Conservation (phyloP, 2,888 invertebrate genomes). For the Eupithecia subfuscata region DNA sequence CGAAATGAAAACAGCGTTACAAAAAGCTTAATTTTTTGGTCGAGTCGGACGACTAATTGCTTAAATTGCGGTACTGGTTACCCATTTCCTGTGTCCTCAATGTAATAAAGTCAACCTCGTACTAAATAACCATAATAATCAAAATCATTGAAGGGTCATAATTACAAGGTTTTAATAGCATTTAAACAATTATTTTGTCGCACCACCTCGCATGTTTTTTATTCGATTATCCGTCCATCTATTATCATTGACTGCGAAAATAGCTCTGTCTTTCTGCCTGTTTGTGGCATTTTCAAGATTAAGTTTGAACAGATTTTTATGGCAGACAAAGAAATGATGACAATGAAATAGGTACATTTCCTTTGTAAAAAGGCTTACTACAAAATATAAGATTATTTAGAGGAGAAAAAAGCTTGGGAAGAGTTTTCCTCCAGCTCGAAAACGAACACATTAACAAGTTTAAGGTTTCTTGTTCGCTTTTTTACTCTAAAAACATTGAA, state of each 20-base stretch:
- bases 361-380: too few species aligned
- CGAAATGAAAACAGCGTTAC: conserved; percentile 3
- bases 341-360: too few species aligned
- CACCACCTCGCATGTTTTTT: neutral
- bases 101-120: neutral
- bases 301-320: neutral
- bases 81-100: neutral
- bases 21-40: neutral
- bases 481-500: too few species aligned
- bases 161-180: neutral
- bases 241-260: neutral
- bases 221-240: neutral
- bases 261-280: neutral
- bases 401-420: too few species aligned
- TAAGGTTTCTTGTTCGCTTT: too few species aligned
- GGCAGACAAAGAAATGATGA: neutral
- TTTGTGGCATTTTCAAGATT: neutral
- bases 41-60: neutral
- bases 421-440: too few species aligned
- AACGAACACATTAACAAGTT: too few species aligned
- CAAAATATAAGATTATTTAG: too few species aligned
- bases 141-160: neutral
- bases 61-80: neutral
- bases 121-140: neutral
- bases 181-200: neutral